A percentile compares a stretch with the other conserved stretches of the same genome.
Evolutionary conservation across 2,797 vertebrate species (phyloP).

Genomic region (Acropternis orthonyx): DNA sequence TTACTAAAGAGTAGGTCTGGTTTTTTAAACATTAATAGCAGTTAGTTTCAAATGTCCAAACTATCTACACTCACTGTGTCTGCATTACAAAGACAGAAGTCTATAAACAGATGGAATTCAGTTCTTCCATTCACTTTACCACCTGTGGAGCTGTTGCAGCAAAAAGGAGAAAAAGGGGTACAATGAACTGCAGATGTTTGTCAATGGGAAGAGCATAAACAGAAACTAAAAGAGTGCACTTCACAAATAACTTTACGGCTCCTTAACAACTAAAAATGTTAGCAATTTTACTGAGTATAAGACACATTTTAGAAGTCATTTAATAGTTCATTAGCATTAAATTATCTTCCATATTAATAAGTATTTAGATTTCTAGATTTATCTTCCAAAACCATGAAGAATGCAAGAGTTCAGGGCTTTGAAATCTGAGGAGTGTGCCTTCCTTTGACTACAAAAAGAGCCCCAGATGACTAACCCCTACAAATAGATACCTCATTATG

Average conservation of each 20-base stretch:
- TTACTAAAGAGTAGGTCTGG: not conserved
- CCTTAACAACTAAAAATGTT: not conserved
- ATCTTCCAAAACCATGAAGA: not conserved
- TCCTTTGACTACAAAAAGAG: not conserved
- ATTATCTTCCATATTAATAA: not conserved
- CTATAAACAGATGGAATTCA: not conserved
- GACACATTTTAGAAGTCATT: not conserved
- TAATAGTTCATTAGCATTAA: not conserved
- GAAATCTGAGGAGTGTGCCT: not conserved
- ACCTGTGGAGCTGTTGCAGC: not conserved
- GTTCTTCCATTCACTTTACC: not conserved
- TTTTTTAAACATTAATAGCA: not conserved
- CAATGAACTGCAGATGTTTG: not conserved
- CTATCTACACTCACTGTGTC: not conserved
- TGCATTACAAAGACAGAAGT: not conserved
- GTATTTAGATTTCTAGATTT: not conserved
- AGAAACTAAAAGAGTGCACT: not conserved
- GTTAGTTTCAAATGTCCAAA: not conserved
- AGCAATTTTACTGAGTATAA: not conserved
- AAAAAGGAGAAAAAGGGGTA: not conserved
- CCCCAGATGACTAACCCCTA: not conserved
- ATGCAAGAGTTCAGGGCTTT: not conserved
- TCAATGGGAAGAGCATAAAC: not conserved
- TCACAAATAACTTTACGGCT: not conserved
- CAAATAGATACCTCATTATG: not conserved